phyloP scores from a whole-genome alignment of 2,888 invertebrate species.

The Agrochola macilenta region DNA sequence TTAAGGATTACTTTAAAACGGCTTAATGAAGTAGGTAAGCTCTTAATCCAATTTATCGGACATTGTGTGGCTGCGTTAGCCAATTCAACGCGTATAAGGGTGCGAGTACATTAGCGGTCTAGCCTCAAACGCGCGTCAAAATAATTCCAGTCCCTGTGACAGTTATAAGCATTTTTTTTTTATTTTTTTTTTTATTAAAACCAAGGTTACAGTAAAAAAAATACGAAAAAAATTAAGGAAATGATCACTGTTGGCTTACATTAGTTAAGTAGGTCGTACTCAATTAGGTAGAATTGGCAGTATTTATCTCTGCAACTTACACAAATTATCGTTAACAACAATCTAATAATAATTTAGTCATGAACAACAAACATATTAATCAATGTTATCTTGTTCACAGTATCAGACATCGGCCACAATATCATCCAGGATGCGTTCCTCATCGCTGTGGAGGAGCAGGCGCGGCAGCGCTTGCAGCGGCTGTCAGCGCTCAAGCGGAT shows the following conservation, averaged over 20 bases:
- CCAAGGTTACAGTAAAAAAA: too few species aligned
- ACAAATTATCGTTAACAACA: too few species aligned
- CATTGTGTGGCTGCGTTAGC: constrained; percentile 48
- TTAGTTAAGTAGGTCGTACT: too few species aligned
- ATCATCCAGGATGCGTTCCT: constrained; percentile 99
- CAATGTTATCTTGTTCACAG: constrained; percentile 87
- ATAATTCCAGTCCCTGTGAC: too few species aligned
- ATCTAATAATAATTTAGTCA: too few species aligned
- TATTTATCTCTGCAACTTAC: too few species aligned
- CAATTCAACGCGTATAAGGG: constrained; percentile 17
- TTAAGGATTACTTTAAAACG: constrained; percentile 36
- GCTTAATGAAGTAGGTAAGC: constrained; percentile 49
- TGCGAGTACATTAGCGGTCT: not conserved
- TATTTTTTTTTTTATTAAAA: too few species aligned
- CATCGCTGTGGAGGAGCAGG: constrained; percentile 99
- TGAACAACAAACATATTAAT: not conserved
- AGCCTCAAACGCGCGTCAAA: too few species aligned
- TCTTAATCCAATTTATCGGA: constrained; percentile 52
- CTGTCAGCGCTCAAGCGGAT: constrained; percentile 97
- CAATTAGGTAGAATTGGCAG: too few species aligned
- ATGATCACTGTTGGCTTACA: too few species aligned
- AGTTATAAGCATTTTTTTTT: too few species aligned
- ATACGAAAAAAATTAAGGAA: too few species aligned
- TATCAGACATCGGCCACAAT: constrained; percentile 95
- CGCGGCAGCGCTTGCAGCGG: constrained; percentile 97